Evolutionary conservation across 1,140 invertebrate species (phyloP), one percentile per base, ranked within the genome.

Genomic region (Globodera ellingtonae): DNA sequence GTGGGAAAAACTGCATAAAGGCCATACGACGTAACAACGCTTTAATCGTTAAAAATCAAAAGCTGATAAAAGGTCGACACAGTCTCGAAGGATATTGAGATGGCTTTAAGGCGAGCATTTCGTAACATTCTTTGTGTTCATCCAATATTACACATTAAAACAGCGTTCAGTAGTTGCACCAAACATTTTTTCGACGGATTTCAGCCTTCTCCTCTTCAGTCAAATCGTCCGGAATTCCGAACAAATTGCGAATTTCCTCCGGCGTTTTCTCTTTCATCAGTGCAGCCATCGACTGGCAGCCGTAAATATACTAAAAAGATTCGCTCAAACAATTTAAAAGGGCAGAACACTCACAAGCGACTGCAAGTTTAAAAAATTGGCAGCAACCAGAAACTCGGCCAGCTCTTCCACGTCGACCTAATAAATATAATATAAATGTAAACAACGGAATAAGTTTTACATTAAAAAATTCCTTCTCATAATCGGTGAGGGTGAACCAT

Each of bases 151-250:
- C 50, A 52, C 1, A 13, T 52, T 52, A 3, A 0, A 52, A 1
- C 50, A 70, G 18, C 18, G 3, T 21, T 70, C 69, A 82, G 46
- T 82, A 82, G 70, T 82, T 83, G 71, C 81, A 82, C 81, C 81
- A 82, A 24, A 83, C 69, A 71, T 82, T 82, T 10, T 81, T 72
- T 10, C 72, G 67, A 7, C 81, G 48, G n/a, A 82, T 82, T 15
- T 84, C 80, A 44, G 81, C 81, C 35, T 83, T 83, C 35, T 82
- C 82, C 15, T 82, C 81, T 18, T 82, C 81, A 18, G 81, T 82
- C n/a, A 82, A 59, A 78, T 82, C 81, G n/a, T 82, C 81, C 56
- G 44, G 71, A 46, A 82, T 48, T 3, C 81, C 81, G 24, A 82
- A 76, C 21, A 82, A n/a, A 6, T 72, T 69, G 46, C 81, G 82